Base-by-base conservation (phyloP, 2,113 vertebrate species). In the Reinhardtius hippoglossoides region DNA sequence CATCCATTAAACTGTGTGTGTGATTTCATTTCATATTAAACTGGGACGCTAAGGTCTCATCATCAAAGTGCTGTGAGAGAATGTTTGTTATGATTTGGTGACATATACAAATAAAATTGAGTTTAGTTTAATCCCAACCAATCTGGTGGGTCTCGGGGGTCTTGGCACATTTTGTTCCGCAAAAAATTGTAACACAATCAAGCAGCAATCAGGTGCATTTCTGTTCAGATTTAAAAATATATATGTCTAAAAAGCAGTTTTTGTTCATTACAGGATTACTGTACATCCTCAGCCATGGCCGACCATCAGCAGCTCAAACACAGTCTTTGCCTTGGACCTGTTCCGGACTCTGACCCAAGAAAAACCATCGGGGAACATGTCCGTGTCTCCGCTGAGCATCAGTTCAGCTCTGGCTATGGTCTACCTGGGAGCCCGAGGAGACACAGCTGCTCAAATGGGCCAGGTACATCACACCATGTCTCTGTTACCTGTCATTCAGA, bases 401-500 rank as follows among this genome's bases (percentile, higher is more conserved):
- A 95, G 94, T 65, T 95, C 96, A 2, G 94, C 96, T 14, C 82
- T 99, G 87, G 91, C 94, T 0, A 97, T 98, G 97, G 87, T 98
- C 44, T 92, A 90, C 56, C 84, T 97, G 84, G 97, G 97, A 20
- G 94, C 97, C 0, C 83, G 74, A 90, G 94, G 94, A 35, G 73
- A 90, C 80, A 98, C 97, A 0, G 93, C 95, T 0, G 46, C 85
- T 46, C 96, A 99, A 71, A 98, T 99, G 92, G 85, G 82, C 15
- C 86, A 97, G 96, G 97, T 99, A 31, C 31, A 31, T 31, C 31
- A 20, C 46, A 50, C 46, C 4, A 9, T 42, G 40, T 42, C 46
- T 9, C 31, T 7, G 31, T 31, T 31, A 7, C 31, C 46, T 50
- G 35, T 37, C 35, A 37, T 37, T 37, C 46, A 48, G 46, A 42